These are phyloP conservation scores for Nematolebias whitei DNA, from an alignment of 2,113 vertebrate genomes.

Conservation along the genomic window DNA sequence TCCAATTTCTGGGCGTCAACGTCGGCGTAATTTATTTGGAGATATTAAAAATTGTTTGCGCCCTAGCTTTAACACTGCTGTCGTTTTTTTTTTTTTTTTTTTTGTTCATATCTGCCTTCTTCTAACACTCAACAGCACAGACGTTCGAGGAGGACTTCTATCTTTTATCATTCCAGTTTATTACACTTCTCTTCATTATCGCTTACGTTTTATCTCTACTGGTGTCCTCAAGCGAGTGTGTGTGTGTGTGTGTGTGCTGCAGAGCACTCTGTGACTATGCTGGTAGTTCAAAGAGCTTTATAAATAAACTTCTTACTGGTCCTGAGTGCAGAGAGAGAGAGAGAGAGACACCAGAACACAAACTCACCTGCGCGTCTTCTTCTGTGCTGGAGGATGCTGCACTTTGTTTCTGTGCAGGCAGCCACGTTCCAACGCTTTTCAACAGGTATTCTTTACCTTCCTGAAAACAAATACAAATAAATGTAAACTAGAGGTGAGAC, in stretches of 20 bases:
- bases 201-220: constrained; percentile 40
- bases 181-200: constrained; percentile 41
- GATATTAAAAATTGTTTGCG: neutral
- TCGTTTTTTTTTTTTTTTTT: too few relatives aligned
- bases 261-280: constrained; percentile 47
- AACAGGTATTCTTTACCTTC: constrained; percentile 82
- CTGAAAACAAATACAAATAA: constrained; percentile 50
- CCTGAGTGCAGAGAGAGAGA: constrained; percentile 24
- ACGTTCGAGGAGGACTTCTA: constrained; percentile 23
- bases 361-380: constrained; percentile 73
- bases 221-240: constrained; percentile 39
- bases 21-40: constrained; percentile 16
- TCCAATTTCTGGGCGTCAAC: constrained; percentile 21
- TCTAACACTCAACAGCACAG: constrained; percentile 10
- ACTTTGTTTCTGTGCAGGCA: constrained; percentile 74
- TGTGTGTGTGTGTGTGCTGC: constrained; percentile 36
- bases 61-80: constrained; percentile 22
- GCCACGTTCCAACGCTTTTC: constrained; percentile 79
- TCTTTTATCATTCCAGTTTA: constrained; percentile 21
- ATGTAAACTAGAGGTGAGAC: too few relatives aligned
- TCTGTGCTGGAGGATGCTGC: constrained; percentile 45
- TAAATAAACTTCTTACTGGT: constrained; percentile 40
- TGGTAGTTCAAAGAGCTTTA: constrained; percentile 50
- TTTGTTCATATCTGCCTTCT: constrained; percentile 1
- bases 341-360: constrained; percentile 23